Base-by-base conservation (phyloP, 2,888 invertebrate species). In the Punctoribates punctum region DNA sequence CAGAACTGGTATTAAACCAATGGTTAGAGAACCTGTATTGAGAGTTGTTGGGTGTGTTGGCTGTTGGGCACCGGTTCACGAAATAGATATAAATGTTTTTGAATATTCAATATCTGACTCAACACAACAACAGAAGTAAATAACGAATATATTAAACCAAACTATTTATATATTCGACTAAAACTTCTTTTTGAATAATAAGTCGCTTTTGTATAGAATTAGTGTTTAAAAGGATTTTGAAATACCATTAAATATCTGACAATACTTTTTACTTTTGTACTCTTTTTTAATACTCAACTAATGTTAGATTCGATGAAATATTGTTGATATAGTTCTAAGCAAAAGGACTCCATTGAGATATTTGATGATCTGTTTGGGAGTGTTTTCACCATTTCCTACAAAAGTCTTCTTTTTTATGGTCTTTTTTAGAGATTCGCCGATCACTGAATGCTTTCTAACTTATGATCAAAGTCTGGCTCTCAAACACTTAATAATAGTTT, bases 331-430 rank as follows among this genome's bases (percentile, higher is more conserved):
- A 48, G 48, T 48, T 48, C 13, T 5, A 3, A n/a, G n/a, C 15
- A 13, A 48, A 48, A 48, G 13, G 48, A 48, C 15, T 48, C 48
- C 48, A n/a, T 48, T n/a, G 48, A 48, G 48, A 48, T 5, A 5
- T 48, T 48, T 48, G 48, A 48, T 48, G 48, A 48, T 48, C 48
- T 48, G 48, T 48, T 48, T 48, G 48, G 48, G 48, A 48, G 48
- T 48, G 48, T 34, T 34, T 34, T 34, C 8, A 34, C 5, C 34
- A 4, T 34, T 34, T 34, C 8, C 34, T 34, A 34, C 34, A 6
- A 34, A 34, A 34, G 5, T 48, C 48, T 48, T 48, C 13, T 48
- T 13, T 48, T 48, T 17, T 48, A 48, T 13, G 48, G 15, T n/a
- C n/a, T 48, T 9, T n/a, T 48, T 48, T 48, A 48, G 15, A n/a